Conservation (phyloP, 2,113 vertebrate genomes). For the Promerops cafer region DNA sequence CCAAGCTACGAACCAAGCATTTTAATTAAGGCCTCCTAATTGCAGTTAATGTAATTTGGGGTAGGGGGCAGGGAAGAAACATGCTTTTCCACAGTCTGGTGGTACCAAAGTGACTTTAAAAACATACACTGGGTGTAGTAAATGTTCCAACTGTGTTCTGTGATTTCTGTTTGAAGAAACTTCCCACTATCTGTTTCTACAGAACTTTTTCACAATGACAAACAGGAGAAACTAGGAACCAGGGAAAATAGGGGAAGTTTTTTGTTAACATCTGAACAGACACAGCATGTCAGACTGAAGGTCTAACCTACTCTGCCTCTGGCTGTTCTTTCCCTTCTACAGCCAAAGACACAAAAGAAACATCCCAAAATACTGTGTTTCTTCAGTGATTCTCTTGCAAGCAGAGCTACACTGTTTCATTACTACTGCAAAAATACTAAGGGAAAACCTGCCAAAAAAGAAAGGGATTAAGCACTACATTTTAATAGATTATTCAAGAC, state of each 20-base stretch:
- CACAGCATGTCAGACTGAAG: background rate
- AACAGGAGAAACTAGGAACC: background rate
- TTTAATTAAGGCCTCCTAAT: constrained; percentile 12
- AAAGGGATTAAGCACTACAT: background rate
- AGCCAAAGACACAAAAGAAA: background rate
- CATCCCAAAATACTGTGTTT: background rate
- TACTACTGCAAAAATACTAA: background rate
- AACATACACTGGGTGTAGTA: background rate
- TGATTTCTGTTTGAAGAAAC: background rate
- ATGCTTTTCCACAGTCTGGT: background rate
- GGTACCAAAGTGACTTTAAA: background rate
- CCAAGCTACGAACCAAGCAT: background rate
- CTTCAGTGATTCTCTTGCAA: background rate
- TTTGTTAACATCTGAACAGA: background rate
- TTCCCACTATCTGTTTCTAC: background rate
- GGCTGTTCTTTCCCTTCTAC: background rate
- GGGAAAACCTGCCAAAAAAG: background rate
- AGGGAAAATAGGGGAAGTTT: background rate
- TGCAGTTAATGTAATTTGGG: background rate
- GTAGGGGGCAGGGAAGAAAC: background rate
- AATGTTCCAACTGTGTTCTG: background rate
- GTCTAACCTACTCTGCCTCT: background rate
- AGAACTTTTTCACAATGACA: background rate
- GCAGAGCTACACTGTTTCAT: background rate
- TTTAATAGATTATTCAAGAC: background rate